Base-by-base conservation (phyloP, 2,888 invertebrate genomes). In the Neoitamus cyanurus region DNA sequence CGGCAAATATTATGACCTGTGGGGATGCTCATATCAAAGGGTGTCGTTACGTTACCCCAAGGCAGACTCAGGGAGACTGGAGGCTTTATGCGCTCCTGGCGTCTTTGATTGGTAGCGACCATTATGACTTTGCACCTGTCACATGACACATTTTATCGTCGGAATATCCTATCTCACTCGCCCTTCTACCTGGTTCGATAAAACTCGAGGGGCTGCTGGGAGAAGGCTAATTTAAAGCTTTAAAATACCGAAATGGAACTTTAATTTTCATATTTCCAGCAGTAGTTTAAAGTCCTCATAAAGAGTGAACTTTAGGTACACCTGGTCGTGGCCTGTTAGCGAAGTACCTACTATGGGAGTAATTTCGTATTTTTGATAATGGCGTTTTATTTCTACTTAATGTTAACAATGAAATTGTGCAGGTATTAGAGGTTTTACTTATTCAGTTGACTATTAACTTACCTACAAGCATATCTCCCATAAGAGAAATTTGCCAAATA, bases 1-100 rank as follows among this genome's bases (percentile, higher is more conserved):
- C 31, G 58, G 78, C 58, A 80, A 80, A 80, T 80, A 34, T 80
- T 80, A 80, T 80, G 78, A 58, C 78, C 78, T 34, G 28, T 15
- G 58, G 58, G 58, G 78, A 80, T 80, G 78, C 78, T 77, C 31
- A 31, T 58, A 30, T 31, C 25, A 58, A 80, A 80, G 58, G 25
- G 58, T 34, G 34, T 80, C 58, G 34, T 80, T 80, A 80, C 28
- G 11, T n/a, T 9, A 30, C 3, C 28, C 70, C 1, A 72, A 36
- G 34, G 37, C 13, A 5, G 3, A 6, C 3, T 58, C 7, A 2
- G 25, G 25, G 58, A 58, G 58, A 7, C 42, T 42, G 15, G n/a
- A 42, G 15, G 7, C 58, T 25, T 25, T 58, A 58, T 7, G 20
- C 15, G 58, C 42, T n/a, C 15, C 15, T 13, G 58, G 58, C 20